These are phyloP conservation scores for Cerastis rubricosa DNA, from an alignment of 2,888 invertebrate genomes.

Conservation along the genomic window DNA sequence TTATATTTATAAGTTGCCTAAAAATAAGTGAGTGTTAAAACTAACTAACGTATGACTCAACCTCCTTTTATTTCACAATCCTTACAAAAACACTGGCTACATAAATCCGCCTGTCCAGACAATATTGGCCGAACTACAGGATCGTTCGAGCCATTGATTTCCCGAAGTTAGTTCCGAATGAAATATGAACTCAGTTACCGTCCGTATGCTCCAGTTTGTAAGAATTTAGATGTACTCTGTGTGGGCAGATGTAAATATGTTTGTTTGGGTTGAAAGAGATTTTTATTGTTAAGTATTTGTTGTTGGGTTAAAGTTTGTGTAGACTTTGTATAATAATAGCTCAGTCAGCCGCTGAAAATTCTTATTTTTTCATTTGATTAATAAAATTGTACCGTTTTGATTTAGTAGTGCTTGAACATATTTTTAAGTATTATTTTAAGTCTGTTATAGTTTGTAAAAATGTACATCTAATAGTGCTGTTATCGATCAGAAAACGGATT, in stretches of 20 bases:
- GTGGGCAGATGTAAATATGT: slow-evolving; percentile 20
- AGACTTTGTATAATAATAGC: not conserved
- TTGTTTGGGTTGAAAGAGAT: slow-evolving; percentile 14
- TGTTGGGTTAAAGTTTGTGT: not conserved
- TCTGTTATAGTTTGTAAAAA: too few species aligned
- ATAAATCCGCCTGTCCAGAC: slow-evolving; percentile 54
- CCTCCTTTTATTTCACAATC: not conserved
- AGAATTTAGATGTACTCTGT: slow-evolving; percentile 27
- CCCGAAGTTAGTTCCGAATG: slow-evolving; percentile 59
- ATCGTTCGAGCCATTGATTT: slow-evolving; percentile 62
- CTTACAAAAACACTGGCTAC: slow-evolving; percentile 6
- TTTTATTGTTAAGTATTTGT: not conserved
- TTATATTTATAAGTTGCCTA: too few species aligned
- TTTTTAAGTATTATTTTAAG: too few species aligned
- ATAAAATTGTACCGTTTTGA: too few species aligned
- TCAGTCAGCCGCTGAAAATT: not conserved
- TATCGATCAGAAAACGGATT: not conserved
- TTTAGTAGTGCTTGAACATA: too few species aligned
- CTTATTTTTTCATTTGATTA: too few species aligned
- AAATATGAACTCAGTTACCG: slow-evolving; percentile 57
- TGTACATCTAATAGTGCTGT: not conserved
- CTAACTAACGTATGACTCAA: too few species aligned
- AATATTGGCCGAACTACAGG: slow-evolving; percentile 59
- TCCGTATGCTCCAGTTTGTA: slow-evolving; percentile 51
- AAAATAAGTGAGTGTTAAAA: too few species aligned